A percentile compares a stretch with the other conserved stretches of the same genome.
phyloP scores from a whole-genome alignment of 2,113 vertebrate genomes.

The Corythornis cristatus region DNA sequence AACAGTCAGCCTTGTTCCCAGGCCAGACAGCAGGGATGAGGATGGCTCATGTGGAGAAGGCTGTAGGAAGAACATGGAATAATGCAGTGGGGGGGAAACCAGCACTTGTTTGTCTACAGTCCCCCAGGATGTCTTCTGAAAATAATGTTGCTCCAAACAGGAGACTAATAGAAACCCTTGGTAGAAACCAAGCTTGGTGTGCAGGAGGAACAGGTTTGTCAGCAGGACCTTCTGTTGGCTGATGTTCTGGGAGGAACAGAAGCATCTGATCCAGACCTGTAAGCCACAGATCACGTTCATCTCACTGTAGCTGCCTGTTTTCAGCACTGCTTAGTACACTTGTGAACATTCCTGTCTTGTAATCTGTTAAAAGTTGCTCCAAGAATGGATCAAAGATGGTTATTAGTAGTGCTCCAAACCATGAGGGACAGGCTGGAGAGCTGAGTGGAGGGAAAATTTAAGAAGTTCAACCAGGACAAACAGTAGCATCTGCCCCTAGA shows the following conservation, averaged over 20 bases:
- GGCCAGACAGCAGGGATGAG: neutral
- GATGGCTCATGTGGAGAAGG: neutral
- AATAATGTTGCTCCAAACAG: neutral
- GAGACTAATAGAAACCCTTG: neutral
- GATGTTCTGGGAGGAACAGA: neutral
- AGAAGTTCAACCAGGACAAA: too few relatives aligned
- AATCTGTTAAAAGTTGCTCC: neutral
- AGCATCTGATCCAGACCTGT: neutral
- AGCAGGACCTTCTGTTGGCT: neutral
- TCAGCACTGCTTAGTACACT: accelerated
- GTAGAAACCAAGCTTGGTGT: neutral
- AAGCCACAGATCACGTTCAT: accelerated
- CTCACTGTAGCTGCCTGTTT: neutral
- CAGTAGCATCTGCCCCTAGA: too few relatives aligned
- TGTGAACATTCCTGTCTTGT: neutral
- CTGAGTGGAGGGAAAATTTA: too few relatives aligned
- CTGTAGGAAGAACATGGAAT: neutral
- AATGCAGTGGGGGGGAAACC: neutral
- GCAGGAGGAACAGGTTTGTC: neutral
- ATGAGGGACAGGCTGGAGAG: too few relatives aligned
- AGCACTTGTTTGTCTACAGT: neutral
- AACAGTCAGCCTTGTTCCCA: neutral
- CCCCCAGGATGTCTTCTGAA: neutral
- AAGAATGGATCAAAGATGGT: neutral
- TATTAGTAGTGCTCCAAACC: neutral